Evolutionary conservation across 2,888 invertebrate species (phyloP), one percentile per base, ranked within the genome.

Genomic region (Escarpia spicata): DNA sequence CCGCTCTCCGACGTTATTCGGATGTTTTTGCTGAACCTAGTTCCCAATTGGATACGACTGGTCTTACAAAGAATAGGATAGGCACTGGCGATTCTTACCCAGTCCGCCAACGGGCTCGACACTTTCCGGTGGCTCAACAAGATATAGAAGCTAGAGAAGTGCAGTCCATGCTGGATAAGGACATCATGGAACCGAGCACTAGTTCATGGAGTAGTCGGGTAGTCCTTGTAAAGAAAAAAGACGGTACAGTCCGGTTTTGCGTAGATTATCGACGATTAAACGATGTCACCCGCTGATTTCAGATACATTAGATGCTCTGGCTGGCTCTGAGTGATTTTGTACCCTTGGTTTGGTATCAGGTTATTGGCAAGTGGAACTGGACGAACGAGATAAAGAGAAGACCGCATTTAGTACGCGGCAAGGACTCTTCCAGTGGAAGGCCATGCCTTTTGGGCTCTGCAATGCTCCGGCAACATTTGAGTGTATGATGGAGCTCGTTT

Each of bases 251-350:
- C 0, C 31, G 94, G n/a, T 92, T 94, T 31, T 94, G 94, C 91
- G 92, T 93, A 2, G 94, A 94, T 89, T 93, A 94, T 60, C 3
- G 94, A 3, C n/a, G 31, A 2, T 92, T 94, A 31, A 94, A 94
- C 90, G 93, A 43, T 45, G 45, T 45, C 45, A 45, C 45, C 45
- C 45, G 45, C 2, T 45, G 0, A 45, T 45, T 45, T 45, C 45
- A 2, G 45, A 45, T 45, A 45, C 45, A 6, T 45, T 45, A 45
- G 45, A 45, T 10, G 45, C 45, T 45, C 45, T 45, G 10, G 45
- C 45, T 45, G 45, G 45, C 10, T 45, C 45, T 9, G 45, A 45
- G 45, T 45, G 6, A 2, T 45, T 45, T 45, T 6, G 45, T 45
- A 2, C 6, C 45, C 45, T 45, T 9, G 45, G 2, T 45, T 45